A percentile compares a stretch with the other conserved stretches of the same genome.
Evolutionary conservation across 2,888 invertebrate genomes (phyloP).

Genomic region (Cyrtodaria siliqua): DNA sequence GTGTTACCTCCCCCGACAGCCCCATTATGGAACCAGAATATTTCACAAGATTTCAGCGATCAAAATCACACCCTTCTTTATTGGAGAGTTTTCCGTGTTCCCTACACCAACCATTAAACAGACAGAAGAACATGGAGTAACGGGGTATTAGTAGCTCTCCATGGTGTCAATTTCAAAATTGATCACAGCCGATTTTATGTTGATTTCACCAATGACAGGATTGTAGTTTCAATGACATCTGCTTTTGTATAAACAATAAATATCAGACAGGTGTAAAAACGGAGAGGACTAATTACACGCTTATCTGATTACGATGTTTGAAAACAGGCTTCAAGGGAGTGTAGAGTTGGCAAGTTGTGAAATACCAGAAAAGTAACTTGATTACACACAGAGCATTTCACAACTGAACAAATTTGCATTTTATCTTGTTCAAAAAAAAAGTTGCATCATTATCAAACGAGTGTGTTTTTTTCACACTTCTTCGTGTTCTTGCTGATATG

Average conservation of each 20-base stretch:
- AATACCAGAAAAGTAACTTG: too few species aligned
- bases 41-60: too few species aligned
- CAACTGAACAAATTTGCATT: too few species aligned
- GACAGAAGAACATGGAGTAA: constrained; percentile 12
- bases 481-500: too few species aligned
- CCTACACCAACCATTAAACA: constrained; percentile 3
- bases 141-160: constrained; percentile 10
- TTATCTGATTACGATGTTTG: background rate
- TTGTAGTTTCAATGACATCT: constrained; percentile 10
- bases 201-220: background rate
- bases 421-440: too few species aligned
- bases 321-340: too few species aligned
- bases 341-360: too few species aligned
- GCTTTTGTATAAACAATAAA: constrained; percentile 4
- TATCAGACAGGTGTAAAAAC: constrained; percentile 5
- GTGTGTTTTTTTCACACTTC: too few species aligned
- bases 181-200: too few species aligned
- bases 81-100: background rate
- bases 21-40: background rate
- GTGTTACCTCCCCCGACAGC: background rate
- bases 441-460: too few species aligned
- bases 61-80: too few species aligned
- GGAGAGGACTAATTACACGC: constrained; percentile 5
- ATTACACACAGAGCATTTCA: too few species aligned
- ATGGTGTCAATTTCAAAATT: constrained; percentile 15